phyloP scores from a whole-genome alignment of 1,140 invertebrate species.

The Eulimnadia texana region DNA sequence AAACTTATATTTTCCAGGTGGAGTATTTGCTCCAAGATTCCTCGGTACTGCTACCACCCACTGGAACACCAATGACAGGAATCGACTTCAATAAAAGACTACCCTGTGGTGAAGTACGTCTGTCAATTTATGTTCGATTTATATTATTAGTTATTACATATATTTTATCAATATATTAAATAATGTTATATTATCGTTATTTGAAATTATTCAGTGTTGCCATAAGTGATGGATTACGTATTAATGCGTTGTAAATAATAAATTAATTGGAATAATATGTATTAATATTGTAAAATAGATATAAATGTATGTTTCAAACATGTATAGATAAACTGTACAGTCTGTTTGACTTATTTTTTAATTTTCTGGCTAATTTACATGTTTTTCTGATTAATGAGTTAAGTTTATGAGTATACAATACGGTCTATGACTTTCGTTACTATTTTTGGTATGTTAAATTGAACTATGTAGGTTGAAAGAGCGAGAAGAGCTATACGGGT shows the following conservation, averaged over 20 bases:
- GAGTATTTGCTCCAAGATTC: slow-evolving; percentile 91
- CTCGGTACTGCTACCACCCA: slow-evolving; percentile 87
- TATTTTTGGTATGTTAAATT: too few relatives aligned
- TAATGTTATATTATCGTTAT: slow-evolving; percentile 2
- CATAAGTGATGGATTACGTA: slow-evolving; percentile 4
- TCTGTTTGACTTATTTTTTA: too few relatives aligned
- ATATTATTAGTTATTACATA: slow-evolving; percentile 7
- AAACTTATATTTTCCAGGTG: slow-evolving; percentile 50
- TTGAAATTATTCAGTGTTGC: slow-evolving; percentile 17
- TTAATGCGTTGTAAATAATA: too few relatives aligned
- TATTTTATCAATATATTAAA: not conserved
- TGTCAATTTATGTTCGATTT: not conserved
- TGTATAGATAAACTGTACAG: too few relatives aligned
- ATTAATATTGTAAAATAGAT: too few relatives aligned
- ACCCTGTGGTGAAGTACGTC: slow-evolving; percentile 78
- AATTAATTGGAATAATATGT: too few relatives aligned
- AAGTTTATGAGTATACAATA: too few relatives aligned
- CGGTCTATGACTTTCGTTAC: too few relatives aligned
- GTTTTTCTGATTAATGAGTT: too few relatives aligned
- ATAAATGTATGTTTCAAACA: too few relatives aligned
- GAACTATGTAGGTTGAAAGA: slow-evolving; percentile 59
- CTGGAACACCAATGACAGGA: slow-evolving; percentile 90
- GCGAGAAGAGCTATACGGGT: slow-evolving; percentile 83
- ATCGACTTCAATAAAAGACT: slow-evolving; percentile 87
- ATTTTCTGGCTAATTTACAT: too few relatives aligned